Percentiles rank a stretch among this genome's conserved stretches.
Conservation (phyloP, 2,888 invertebrate genomes). For the Pyrgus malvae region DNA sequence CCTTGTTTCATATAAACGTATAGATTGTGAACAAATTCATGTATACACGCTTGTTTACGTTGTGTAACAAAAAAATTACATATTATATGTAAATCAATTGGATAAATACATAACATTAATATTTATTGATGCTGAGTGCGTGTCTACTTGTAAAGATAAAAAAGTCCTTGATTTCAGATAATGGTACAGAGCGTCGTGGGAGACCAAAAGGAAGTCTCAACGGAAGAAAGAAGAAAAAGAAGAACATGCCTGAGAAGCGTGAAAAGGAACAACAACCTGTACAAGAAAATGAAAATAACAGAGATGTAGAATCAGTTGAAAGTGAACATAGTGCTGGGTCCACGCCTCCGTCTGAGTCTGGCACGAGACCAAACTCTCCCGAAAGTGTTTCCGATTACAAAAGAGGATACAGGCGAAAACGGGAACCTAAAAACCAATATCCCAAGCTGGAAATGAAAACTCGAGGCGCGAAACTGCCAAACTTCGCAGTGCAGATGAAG, state of each 20-base stretch:
- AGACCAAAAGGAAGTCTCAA: conserved; percentile 67
- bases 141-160: too few relatives aligned
- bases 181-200: conserved; percentile 66
- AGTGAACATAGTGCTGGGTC: conserved; percentile 72
- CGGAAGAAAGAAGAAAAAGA: conserved; percentile 66
- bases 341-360: conserved; percentile 66
- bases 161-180: conserved; percentile 51
- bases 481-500: conserved; percentile 80
- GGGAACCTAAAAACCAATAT: conserved; percentile 50
- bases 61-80: too few relatives aligned
- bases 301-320: conserved; percentile 70
- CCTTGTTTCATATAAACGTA: too few relatives aligned
- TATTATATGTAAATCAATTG: too few relatives aligned
- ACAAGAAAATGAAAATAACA: conserved; percentile 75
- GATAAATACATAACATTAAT: too few relatives aligned
- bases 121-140: too few relatives aligned
- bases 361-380: conserved; percentile 68
- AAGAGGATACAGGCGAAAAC: conserved; percentile 48
- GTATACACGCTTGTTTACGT: too few relatives aligned
- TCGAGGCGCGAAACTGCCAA: conserved; percentile 83
- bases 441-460: conserved; percentile 78
- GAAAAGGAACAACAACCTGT: conserved; percentile 65
- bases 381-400: conserved; percentile 54
- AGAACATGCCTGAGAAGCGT: conserved; percentile 59
- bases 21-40: too few relatives aligned